phyloP scores from a whole-genome alignment of 2,113 vertebrate species.

The Psilopsiagon aymara region DNA sequence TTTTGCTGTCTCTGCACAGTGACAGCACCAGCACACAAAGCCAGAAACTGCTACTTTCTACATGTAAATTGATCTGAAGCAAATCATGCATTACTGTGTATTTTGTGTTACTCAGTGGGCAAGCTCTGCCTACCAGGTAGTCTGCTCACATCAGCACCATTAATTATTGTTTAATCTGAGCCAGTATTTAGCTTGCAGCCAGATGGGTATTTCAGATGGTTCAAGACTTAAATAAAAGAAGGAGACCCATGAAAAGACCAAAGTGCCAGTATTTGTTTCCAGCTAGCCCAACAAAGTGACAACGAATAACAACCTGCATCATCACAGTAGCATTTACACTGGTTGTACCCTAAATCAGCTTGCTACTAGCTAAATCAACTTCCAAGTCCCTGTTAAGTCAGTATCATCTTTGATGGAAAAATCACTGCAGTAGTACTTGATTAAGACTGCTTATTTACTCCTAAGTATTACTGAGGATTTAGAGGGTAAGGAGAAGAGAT shows the following conservation, averaged over 20 bases:
- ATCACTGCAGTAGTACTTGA: background rate
- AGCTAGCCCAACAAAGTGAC: background rate
- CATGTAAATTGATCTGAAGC: background rate
- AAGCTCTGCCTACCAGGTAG: background rate
- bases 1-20: background rate
- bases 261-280: background rate
- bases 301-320: background rate
- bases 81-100: background rate
- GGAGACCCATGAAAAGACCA: background rate
- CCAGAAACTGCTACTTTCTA: background rate
- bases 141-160: background rate
- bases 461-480: background rate
- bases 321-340: accelerated
- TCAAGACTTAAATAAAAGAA: background rate
- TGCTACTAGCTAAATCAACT: background rate
- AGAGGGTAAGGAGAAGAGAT: background rate
- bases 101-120: background rate
- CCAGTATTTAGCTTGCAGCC: background rate
- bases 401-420: background rate
- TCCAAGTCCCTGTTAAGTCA: background rate
- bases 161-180: background rate
- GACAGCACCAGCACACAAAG: background rate
- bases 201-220: background rate
- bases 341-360: background rate
- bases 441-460: background rate